Base-by-base conservation (phyloP, 2,797 vertebrate genomes). In the Molossus molossus region DNA sequence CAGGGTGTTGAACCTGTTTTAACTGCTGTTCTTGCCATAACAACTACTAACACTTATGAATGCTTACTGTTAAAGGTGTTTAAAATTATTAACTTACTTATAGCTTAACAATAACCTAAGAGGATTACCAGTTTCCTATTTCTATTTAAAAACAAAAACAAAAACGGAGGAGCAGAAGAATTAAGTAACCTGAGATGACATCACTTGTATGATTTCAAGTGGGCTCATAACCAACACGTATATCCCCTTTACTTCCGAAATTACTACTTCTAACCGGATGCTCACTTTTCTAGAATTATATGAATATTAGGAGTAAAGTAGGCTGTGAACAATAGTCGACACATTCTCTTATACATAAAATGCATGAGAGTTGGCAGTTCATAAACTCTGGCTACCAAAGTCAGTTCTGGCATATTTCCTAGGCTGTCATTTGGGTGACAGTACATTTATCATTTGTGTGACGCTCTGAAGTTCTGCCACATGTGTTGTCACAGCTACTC, bases 81-180 rank as follows among this genome's bases (percentile, higher is more conserved):
- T 93, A 89, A 89, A 95, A 77, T 73, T 27, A 86, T 45, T 57
- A 87, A 76, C 57, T 70, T 81, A 85, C 14, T 84, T 69, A 37
- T 5, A 62, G 76, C 17, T 94, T 92, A 48, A 64, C n/a, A 84
- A 82, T 10, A n/a, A 82, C 4, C 67, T 69, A 37, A 81, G 33
- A 76, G 7, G 5, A 65, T 7, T 64, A 53, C 15, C 9, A 77
- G 86, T 25, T 87, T 80, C 76, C 67, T 77, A 72, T 50, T 58
- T 91, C 11, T 58, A 65, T 33, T 33, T 33, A 33, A 33, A 33
- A 33, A 33, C 33, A 33, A 33, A 33, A 33, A 33, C 33, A 10
- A n/a, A 33, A 17, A 18, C 18, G 45, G 18, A 89, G 48, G 53
- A 90, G 75, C 45, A 92, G 60, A 87, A 83, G 86, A 85, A 53